phyloP scores from a whole-genome alignment of 2,113 vertebrate genomes.

The Chamaea fasciata region DNA sequence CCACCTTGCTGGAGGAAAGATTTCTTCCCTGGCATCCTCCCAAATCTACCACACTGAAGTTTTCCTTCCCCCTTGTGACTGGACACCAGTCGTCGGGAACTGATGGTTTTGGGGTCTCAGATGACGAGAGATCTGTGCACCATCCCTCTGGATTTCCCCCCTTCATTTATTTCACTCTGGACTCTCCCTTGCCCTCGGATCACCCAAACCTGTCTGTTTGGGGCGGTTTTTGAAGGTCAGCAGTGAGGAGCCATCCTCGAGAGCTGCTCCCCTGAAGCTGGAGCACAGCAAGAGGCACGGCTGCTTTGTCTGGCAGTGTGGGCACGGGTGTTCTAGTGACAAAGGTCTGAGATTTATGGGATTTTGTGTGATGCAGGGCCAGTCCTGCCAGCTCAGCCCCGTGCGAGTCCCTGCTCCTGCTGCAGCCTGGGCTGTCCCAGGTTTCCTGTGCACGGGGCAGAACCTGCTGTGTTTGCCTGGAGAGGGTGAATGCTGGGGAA shows the following conservation, averaged over 20 bases:
- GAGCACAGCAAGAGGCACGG: background rate
- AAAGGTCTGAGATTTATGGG: background rate
- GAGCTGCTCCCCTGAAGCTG: background rate
- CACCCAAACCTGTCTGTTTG: background rate
- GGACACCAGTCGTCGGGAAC: background rate
- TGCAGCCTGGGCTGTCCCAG: background rate
- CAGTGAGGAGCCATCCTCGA: background rate
- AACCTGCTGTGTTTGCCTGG: background rate
- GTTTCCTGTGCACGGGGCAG: background rate
- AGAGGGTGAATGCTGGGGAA: background rate
- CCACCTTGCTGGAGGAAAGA: background rate
- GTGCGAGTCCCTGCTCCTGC: background rate
- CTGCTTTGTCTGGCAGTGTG: background rate
- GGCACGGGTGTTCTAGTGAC: background rate
- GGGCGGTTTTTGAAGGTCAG: background rate
- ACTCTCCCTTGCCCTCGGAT: background rate
- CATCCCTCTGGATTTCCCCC: background rate
- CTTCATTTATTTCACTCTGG: background rate
- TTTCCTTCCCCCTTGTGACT: accelerated
- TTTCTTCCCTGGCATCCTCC: background rate
- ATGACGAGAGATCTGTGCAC: background rate
- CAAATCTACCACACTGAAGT: background rate
- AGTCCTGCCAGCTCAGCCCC: background rate
- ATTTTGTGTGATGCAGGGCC: background rate
- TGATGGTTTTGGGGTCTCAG: background rate